Evolutionary conservation across 2,888 invertebrate genomes (phyloP).

Genomic region (Axea sp.): DNA sequence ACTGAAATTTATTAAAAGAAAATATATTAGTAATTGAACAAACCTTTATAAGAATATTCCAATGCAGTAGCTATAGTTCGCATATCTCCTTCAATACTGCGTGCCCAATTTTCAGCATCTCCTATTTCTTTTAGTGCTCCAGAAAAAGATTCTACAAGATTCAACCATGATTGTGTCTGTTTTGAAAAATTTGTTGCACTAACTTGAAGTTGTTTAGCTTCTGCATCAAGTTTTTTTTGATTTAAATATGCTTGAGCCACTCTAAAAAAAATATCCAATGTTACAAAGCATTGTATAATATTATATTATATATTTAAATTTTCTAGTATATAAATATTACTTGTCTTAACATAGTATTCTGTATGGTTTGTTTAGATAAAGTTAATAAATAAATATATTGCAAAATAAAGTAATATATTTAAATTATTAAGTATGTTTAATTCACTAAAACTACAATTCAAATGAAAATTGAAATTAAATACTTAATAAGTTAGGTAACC

Average conservation of each 20-base stretch:
- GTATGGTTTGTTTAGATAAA: no score
- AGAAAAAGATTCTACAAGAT: slow-evolving; percentile 92
- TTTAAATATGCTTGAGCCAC: slow-evolving; percentile 99
- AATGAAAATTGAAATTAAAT: slow-evolving; percentile 40
- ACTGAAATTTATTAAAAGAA: no score
- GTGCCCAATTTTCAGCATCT: slow-evolving; percentile 99
- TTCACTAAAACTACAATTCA: no score
- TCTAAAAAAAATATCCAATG: slow-evolving; percentile 80
- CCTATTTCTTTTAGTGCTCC: slow-evolving; percentile 96
- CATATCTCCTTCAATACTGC: slow-evolving; percentile 98
- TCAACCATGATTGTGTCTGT: slow-evolving; percentile 98
- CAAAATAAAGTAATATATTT: no score
- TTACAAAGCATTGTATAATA: no score
- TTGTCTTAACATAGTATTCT: no score
- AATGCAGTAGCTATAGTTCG: slow-evolving; percentile 93
- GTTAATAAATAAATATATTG: no score
- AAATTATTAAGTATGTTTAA: no score
- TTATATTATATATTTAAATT: no score
- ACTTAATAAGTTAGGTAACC: no score
- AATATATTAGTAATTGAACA: slow-evolving; percentile 1
- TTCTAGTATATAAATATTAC: no score
- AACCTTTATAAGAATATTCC: slow-evolving; percentile 94
- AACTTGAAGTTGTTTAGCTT: slow-evolving; percentile 96
- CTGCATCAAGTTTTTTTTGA: slow-evolving; percentile 97
- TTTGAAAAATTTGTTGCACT: slow-evolving; percentile 97